Conservation (phyloP, 1,140 invertebrate species). For the Drosophila takahashii region DNA sequence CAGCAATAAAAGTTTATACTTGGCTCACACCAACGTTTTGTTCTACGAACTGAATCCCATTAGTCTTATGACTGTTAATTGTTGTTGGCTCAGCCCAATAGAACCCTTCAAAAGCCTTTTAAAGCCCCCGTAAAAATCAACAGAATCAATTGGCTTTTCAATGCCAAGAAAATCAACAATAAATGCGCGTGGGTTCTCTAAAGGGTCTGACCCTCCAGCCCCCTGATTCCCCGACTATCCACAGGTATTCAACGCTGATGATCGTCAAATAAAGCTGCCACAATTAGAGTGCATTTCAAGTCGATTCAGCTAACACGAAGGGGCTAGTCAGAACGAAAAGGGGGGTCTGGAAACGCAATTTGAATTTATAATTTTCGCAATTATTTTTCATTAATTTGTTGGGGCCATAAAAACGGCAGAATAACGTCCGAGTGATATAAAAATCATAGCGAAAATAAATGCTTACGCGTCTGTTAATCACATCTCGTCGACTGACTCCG, state of each 20-base stretch:
- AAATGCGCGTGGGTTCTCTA: conserved; percentile 36
- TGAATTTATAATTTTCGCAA: conserved; percentile 83
- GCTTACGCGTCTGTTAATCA: conserved; percentile 70
- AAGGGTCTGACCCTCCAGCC: conserved; percentile 8
- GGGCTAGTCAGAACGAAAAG: neutral
- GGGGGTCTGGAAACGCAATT: conserved; percentile 54
- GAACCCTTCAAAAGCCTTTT: conserved; percentile 19
- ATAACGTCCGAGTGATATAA: conserved; percentile 66
- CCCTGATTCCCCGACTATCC: neutral
- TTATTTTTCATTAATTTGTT: conserved; percentile 79
- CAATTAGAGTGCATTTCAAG: conserved; percentile 54
- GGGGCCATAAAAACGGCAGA: conserved; percentile 58
- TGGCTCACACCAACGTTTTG: conserved; percentile 4
- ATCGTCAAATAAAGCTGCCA: conserved; percentile 40
- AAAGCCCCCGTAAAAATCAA: conserved; percentile 15
- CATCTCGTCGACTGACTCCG: conserved; percentile 26
- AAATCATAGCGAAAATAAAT: conserved; percentile 79
- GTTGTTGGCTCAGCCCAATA: neutral
- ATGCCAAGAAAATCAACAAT: conserved; percentile 65
- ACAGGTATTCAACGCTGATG: conserved; percentile 19
- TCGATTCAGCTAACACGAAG: conserved; percentile 43
- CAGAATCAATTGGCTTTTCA: conserved; percentile 51
- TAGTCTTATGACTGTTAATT: conserved; percentile 14
- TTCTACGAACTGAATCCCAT: conserved; percentile 5
- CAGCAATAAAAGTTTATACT: conserved; percentile 11